Evolutionary conservation across 1,140 invertebrate genomes (phyloP).

Genomic region (Aphelenchoides avenae): DNA sequence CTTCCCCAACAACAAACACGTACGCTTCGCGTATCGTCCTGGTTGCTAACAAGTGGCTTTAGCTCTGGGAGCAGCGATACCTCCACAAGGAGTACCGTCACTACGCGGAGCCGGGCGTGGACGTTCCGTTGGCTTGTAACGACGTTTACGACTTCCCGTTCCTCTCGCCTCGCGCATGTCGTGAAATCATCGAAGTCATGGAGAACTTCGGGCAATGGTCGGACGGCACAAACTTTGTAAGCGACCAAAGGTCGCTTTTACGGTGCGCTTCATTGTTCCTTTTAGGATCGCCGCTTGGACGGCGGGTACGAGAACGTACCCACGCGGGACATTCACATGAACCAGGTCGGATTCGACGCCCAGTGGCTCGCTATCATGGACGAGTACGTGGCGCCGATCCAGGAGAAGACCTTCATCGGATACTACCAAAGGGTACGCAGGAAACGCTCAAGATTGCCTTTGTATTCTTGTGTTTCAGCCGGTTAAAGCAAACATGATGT

Average conservation of each 20-base stretch:
- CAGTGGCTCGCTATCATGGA: constrained; percentile 86
- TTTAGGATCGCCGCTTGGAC: constrained; percentile 74
- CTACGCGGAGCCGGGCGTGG: constrained; percentile 69
- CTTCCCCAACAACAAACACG: constrained; percentile 77
- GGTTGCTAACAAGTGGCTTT: too few relatives aligned
- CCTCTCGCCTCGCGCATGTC: constrained; percentile 75
- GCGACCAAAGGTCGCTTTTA: constrained; percentile 47
- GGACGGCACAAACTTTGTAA: constrained; percentile 73
- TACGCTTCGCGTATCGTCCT: constrained; percentile 48
- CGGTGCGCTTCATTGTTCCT: constrained; percentile 40
- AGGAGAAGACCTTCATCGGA: constrained; percentile 84
- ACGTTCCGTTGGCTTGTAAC: constrained; percentile 77
- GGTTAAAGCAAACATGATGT: constrained; percentile 92
- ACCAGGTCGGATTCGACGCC: constrained; percentile 80
- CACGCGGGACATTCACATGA: constrained; percentile 97
- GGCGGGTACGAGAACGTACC: constrained; percentile 97
- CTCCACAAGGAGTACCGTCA: constrained; percentile 73
- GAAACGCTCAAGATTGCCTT: neutral
- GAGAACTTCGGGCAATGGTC: constrained; percentile 86
- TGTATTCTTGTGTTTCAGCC: constrained; percentile 67
- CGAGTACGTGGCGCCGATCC: constrained; percentile 81
- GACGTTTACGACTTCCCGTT: constrained; percentile 99
- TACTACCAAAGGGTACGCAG: constrained; percentile 73
- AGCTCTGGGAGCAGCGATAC: constrained; percentile 86
- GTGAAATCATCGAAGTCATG: constrained; percentile 83